Evolutionary conservation across 2,888 invertebrate genomes (phyloP).

Genomic region (Himalopsyche anomala): DNA sequence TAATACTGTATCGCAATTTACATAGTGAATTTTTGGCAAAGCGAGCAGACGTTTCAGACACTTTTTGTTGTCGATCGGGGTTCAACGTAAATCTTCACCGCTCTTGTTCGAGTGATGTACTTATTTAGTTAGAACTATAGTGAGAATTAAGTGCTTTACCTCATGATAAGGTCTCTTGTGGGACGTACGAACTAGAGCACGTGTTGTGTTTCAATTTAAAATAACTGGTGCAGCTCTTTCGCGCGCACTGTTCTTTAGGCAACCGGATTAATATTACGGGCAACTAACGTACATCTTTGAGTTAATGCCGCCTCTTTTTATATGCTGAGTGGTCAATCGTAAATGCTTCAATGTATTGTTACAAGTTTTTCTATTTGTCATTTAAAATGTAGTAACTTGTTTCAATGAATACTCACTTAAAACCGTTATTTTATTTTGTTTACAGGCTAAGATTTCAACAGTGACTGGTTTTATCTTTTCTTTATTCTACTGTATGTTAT

Average conservation of each 20-base stretch:
- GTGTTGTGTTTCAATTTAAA: not conserved
- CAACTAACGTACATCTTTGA: no score
- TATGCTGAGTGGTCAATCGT: no score
- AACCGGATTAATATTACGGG: not conserved
- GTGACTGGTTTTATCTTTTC: no score
- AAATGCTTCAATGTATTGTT: no score
- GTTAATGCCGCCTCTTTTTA: not conserved
- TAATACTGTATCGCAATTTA: not conserved
- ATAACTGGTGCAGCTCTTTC: conserved; percentile 15
- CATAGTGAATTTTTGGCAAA: not conserved
- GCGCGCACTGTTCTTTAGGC: not conserved
- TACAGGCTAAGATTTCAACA: no score
- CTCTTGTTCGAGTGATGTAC: conserved; percentile 53
- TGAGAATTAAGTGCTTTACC: conserved; percentile 49
- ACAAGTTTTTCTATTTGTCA: no score
- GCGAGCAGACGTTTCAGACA: not conserved
- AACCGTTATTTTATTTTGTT: no score
- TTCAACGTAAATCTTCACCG: not conserved
- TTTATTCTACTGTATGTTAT: no score
- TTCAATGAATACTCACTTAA: no score
- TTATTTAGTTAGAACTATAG: conserved; percentile 53
- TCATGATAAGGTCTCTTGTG: not conserved
- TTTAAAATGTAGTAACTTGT: no score
- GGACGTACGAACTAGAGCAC: not conserved
- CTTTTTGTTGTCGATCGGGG: not conserved